phyloP scores from a whole-genome alignment of 2,797 vertebrate species.

The Smutsia gigantea region DNA sequence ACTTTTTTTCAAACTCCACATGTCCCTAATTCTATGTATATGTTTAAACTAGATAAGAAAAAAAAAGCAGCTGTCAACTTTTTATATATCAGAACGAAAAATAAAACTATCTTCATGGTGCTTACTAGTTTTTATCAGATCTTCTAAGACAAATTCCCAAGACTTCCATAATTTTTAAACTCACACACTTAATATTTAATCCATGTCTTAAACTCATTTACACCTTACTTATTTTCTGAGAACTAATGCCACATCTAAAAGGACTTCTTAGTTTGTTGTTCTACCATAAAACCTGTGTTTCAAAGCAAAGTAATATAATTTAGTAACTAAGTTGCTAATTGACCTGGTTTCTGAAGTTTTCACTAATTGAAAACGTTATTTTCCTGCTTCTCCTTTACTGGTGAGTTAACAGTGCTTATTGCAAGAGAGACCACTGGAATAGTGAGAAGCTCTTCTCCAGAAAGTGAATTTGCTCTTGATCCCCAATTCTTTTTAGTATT shows the following conservation, averaged over 20 bases:
- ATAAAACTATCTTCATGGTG: not conserved
- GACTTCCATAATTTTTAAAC: not conserved
- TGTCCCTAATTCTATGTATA: not conserved
- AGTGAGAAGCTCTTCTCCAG: not conserved
- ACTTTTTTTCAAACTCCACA: not conserved
- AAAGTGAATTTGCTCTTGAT: not conserved
- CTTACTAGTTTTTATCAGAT: not conserved
- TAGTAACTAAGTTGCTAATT: not conserved
- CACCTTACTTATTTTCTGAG: conserved; percentile 17
- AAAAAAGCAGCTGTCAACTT: not conserved
- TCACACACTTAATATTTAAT: conserved; percentile 21
- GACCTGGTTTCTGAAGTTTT: not conserved
- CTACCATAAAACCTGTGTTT: not conserved
- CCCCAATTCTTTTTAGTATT: not conserved
- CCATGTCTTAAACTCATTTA: not conserved
- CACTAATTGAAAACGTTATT: conserved; percentile 16
- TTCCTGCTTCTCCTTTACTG: not conserved
- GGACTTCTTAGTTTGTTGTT: not conserved
- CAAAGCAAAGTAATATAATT: conserved; percentile 4
- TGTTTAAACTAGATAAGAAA: conserved; percentile 9
- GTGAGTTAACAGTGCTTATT: not conserved
- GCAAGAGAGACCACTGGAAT: not conserved
- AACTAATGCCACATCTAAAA: not conserved
- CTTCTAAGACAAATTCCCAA: not conserved
- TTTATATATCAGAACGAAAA: not conserved